Conservation (phyloP, 2,113 vertebrate species). For the Passer montanus region DNA sequence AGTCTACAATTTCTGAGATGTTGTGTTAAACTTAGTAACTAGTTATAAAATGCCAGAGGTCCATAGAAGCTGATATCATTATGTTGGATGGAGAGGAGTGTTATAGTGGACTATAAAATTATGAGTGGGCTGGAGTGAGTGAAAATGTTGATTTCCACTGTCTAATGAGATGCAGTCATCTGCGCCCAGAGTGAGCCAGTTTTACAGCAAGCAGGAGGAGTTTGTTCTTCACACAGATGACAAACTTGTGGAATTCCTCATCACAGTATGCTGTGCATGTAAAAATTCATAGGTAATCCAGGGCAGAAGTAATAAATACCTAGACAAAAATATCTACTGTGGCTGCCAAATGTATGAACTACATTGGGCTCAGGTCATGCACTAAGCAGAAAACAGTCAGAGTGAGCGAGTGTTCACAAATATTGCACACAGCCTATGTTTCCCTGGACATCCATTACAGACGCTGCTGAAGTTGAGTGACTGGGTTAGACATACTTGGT, state of each 20-base stretch:
- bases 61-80: not conserved
- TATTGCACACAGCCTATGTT: not conserved
- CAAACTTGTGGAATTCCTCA: not conserved
- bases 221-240: not conserved
- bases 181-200: not conserved
- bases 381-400: not conserved
- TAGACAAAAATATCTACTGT: not conserved
- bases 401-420: not conserved
- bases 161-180: not conserved
- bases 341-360: not conserved
- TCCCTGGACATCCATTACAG: not conserved
- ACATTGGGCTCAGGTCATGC: not conserved
- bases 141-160: not conserved
- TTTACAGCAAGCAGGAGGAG: not conserved
- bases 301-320: not conserved
- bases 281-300: not conserved
- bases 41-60: not conserved
- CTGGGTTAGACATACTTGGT: not conserved
- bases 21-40: not conserved
- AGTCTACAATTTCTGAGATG: not conserved
- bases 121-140: not conserved
- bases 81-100: not conserved
- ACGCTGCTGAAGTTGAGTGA: not conserved
- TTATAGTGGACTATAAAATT: not conserved
- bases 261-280: accelerated